Evolutionary conservation across 2,888 invertebrate genomes (phyloP).

Genomic region (Norana najaformis): DNA sequence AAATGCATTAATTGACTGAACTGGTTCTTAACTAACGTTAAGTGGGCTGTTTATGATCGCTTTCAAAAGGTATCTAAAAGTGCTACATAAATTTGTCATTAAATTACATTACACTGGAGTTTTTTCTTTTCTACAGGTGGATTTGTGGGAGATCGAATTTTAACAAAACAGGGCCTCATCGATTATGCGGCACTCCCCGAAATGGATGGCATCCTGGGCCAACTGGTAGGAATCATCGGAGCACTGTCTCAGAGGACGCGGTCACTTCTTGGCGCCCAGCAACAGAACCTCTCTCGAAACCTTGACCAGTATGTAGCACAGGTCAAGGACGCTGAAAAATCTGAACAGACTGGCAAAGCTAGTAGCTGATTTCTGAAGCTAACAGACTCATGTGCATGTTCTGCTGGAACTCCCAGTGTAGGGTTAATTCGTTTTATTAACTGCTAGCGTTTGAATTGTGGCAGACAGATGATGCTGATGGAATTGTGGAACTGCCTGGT

Average conservation of each 20-base stretch:
- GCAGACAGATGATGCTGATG: too few species aligned
- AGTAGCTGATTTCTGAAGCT: neutral
- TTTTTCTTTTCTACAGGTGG: slow-evolving; percentile 37
- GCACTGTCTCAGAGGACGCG: slow-evolving; percentile 29
- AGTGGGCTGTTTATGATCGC: too few species aligned
- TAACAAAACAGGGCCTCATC: slow-evolving; percentile 36
- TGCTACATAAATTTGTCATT: neutral
- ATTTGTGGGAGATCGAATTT: slow-evolving; percentile 36
- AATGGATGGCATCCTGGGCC: slow-evolving; percentile 32
- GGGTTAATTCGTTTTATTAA: neutral
- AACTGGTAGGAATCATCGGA: slow-evolving; percentile 34
- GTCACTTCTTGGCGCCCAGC: slow-evolving; percentile 34
- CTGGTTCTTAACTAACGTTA: too few species aligned
- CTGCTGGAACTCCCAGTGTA: neutral
- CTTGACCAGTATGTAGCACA: slow-evolving; percentile 34
- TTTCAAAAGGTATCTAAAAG: too few species aligned
- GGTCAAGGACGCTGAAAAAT: neutral
- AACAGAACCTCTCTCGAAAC: slow-evolving; percentile 35
- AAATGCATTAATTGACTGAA: too few species aligned
- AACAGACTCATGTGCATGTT: neutral
- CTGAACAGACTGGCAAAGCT: neutral
- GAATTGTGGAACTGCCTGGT: too few species aligned
- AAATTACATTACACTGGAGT: neutral
- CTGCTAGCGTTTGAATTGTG: too few species aligned
- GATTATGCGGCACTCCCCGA: slow-evolving; percentile 35